Conservation (phyloP, 1,140 invertebrate genomes). For the Neuroterus valhalla region DNA sequence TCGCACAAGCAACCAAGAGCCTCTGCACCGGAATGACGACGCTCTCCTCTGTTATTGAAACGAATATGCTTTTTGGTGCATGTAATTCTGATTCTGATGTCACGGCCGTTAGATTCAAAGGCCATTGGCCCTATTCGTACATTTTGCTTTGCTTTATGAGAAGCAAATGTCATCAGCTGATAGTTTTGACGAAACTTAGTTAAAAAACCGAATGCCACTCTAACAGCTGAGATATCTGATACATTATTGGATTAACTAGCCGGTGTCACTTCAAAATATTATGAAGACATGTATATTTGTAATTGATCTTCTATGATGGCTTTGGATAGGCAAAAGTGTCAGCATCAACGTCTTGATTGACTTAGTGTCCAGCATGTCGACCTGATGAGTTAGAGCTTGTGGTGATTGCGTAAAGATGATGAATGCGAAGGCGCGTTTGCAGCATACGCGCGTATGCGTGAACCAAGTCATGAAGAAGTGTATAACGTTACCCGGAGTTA, state of each 20-base stretch:
- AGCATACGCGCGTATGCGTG: conserved; percentile 48
- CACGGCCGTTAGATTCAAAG: conserved; percentile 54
- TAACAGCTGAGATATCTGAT: too few species aligned
- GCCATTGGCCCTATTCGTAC: neutral
- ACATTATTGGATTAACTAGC: too few species aligned
- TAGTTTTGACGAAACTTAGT: too few species aligned
- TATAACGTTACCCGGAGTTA: conserved; percentile 67
- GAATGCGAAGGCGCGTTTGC: conserved; percentile 51
- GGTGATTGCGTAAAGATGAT: conserved; percentile 47
- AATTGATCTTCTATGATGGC: too few species aligned
- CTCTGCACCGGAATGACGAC: conserved; percentile 42
- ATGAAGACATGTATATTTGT: too few species aligned
- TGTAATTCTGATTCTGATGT: conserved; percentile 56
- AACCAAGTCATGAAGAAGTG: conserved; percentile 53
- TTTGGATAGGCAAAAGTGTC: neutral
- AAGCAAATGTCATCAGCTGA: neutral
- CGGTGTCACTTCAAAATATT: too few species aligned
- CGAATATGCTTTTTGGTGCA: conserved; percentile 55
- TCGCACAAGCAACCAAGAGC: conserved; percentile 31
- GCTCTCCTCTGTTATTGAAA: conserved; percentile 47
- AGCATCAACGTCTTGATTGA: conserved; percentile 41
- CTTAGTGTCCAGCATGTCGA: conserved; percentile 47
- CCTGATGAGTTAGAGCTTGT: conserved; percentile 46
- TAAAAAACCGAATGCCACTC: too few species aligned
- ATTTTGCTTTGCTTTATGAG: neutral